phyloP scores from a whole-genome alignment of 2,888 invertebrate species.

The Phaonia tiefii region DNA sequence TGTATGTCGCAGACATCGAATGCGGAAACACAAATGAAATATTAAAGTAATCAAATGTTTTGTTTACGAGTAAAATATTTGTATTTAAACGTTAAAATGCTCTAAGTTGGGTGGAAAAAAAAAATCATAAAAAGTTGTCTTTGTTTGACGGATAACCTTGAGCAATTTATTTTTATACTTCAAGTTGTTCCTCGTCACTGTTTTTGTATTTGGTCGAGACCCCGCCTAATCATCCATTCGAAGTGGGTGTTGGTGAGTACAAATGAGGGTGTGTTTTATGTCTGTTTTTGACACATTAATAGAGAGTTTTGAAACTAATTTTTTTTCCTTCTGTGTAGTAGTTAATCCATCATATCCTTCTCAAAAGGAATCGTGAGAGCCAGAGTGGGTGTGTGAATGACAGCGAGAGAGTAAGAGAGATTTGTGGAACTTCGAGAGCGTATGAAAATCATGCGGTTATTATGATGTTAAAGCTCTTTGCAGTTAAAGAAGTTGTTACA shows the following conservation, averaged over 20 bases:
- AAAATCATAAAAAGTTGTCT: constrained; percentile 43
- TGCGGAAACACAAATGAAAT: constrained; percentile 52
- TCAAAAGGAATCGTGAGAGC: background rate
- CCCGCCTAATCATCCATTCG: no score
- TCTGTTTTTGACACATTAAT: constrained; percentile 66
- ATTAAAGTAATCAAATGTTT: constrained; percentile 37
- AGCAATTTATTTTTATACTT: constrained; percentile 74
- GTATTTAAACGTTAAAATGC: constrained; percentile 16
- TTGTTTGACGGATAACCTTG: constrained; percentile 73
- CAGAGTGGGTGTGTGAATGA: background rate
- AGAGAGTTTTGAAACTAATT: constrained; percentile 48
- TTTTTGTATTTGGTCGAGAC: no score
- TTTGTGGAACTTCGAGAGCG: no score
- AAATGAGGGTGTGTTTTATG: constrained; percentile 62
- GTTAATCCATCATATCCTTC: constrained; percentile 56
- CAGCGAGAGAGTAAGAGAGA: background rate
- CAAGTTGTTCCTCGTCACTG: background rate
- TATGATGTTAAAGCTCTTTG: background rate
- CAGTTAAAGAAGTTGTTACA: no score
- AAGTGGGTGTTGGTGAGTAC: constrained; percentile 36
- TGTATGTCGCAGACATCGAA: constrained; percentile 47
- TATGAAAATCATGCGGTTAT: background rate
- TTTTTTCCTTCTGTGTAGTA: constrained; percentile 34
- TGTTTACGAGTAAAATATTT: constrained; percentile 10
- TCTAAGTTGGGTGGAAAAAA: constrained; percentile 1